Evolutionary conservation across 2,888 invertebrate species (phyloP).

Genomic region (Lucinisca nassula): DNA sequence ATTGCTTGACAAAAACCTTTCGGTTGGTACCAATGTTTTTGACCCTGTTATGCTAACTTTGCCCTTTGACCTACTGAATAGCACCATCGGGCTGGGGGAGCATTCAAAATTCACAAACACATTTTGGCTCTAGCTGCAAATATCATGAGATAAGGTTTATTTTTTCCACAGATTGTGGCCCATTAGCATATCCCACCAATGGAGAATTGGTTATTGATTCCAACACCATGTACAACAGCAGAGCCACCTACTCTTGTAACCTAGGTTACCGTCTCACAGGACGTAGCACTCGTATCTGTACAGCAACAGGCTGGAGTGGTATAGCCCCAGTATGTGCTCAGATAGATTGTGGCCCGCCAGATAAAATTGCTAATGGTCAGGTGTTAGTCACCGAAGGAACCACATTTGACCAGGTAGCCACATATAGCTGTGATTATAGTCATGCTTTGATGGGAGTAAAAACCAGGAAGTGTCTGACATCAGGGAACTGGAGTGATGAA

Average conservation of each 20-base stretch:
- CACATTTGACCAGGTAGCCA: slow-evolving; percentile 29
- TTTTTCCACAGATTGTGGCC: background rate
- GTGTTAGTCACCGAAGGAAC: slow-evolving; percentile 17
- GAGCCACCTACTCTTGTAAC: slow-evolving; percentile 46
- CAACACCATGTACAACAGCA: slow-evolving; percentile 31
- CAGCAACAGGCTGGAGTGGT: background rate
- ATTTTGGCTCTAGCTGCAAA: no score
- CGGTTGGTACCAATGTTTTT: no score
- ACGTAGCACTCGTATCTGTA: background rate
- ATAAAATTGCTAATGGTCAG: slow-evolving; percentile 30
- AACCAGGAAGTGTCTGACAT: slow-evolving; percentile 30
- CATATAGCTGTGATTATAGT: slow-evolving; percentile 44
- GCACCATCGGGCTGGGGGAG: no score
- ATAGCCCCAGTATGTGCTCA: background rate
- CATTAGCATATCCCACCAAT: background rate
- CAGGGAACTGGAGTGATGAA: slow-evolving; percentile 49
- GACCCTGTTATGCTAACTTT: no score
- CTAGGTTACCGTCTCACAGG: slow-evolving; percentile 55
- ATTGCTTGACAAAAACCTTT: no score
- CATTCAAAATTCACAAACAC: no score
- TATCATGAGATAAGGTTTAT: no score
- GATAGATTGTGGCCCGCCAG: slow-evolving; percentile 33
- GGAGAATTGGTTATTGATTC: slow-evolving; percentile 9
- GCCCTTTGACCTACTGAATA: no score
- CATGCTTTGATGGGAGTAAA: slow-evolving; percentile 34